phyloP scores from a whole-genome alignment of 2,888 invertebrate genomes.

The Malthinus flaveolus region DNA sequence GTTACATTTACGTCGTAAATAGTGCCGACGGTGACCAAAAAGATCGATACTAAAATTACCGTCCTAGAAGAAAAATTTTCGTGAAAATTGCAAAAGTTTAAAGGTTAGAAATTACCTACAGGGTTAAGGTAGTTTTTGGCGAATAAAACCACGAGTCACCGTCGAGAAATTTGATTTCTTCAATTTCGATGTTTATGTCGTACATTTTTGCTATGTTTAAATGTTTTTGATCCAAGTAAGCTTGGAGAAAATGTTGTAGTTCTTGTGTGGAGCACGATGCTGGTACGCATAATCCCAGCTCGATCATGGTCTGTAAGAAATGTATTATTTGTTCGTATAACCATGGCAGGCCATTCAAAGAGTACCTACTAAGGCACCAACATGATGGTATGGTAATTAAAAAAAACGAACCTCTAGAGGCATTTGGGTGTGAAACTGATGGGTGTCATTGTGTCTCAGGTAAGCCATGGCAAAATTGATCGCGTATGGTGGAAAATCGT shows the following conservation, averaged over 20 bases:
- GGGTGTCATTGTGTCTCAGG: constrained; percentile 53
- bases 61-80: constrained; percentile 34
- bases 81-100: not conserved
- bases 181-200: constrained; percentile 46
- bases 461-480: constrained; percentile 51
- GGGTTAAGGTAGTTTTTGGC: constrained; percentile 46
- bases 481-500: constrained; percentile 52
- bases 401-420: constrained; percentile 51
- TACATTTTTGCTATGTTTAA: constrained; percentile 50
- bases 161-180: constrained; percentile 44
- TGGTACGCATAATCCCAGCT: constrained; percentile 55
- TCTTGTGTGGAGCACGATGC: constrained; percentile 49
- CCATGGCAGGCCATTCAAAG: too few relatives aligned
- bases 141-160: constrained; percentile 46
- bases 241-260: constrained; percentile 42
- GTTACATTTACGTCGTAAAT: constrained; percentile 26
- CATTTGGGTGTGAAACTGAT: constrained; percentile 51
- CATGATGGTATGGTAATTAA: not conserved
- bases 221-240: constrained; percentile 44
- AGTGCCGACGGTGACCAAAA: constrained; percentile 43
- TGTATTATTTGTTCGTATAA: not conserved
- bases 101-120: constrained; percentile 43
- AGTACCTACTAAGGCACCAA: too few relatives aligned
- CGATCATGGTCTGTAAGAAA: constrained; percentile 37
- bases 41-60: constrained; percentile 35